Evolutionary conservation across 2,113 vertebrate species (phyloP).

Genomic region (Bufo gargarizans): DNA sequence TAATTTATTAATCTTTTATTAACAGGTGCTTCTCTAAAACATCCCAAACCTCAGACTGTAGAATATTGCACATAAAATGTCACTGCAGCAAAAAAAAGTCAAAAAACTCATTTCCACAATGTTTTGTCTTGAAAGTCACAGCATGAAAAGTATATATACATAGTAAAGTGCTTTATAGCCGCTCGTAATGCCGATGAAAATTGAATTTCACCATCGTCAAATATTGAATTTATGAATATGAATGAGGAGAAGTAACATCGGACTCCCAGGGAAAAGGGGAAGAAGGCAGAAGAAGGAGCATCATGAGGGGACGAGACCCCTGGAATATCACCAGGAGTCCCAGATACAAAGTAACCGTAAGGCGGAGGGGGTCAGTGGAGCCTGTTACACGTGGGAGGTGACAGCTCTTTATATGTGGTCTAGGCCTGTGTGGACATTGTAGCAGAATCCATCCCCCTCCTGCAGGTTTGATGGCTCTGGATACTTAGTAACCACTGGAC

Average conservation of each 20-base stretch:
- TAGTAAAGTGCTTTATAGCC: conserved; percentile 50
- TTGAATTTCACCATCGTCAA: conserved; percentile 50
- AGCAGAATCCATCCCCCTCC: too few relatives aligned
- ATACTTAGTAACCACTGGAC: too few relatives aligned
- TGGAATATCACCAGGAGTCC: neutral
- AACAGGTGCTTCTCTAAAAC: neutral
- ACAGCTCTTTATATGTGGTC: too few relatives aligned
- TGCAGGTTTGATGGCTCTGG: too few relatives aligned
- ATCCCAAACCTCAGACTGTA: neutral
- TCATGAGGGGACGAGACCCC: too few relatives aligned
- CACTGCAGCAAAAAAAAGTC: conserved; percentile 19
- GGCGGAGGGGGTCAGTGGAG: too few relatives aligned
- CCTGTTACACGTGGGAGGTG: too few relatives aligned
- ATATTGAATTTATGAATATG: conserved; percentile 53
- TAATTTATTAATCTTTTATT: neutral
- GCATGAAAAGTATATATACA: conserved; percentile 48
- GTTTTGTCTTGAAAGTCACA: conserved; percentile 25
- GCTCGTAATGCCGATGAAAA: conserved; percentile 54
- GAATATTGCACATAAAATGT: conserved; percentile 27
- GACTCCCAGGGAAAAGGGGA: neutral
- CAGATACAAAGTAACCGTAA: too few relatives aligned
- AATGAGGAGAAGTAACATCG: conserved; percentile 33
- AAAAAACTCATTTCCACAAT: conserved; percentile 29
- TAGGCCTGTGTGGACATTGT: too few relatives aligned
- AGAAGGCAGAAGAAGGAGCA: neutral